Conservation (phyloP, 35 echinoderm and acorn worm species). For the Patiria miniata region DNA sequence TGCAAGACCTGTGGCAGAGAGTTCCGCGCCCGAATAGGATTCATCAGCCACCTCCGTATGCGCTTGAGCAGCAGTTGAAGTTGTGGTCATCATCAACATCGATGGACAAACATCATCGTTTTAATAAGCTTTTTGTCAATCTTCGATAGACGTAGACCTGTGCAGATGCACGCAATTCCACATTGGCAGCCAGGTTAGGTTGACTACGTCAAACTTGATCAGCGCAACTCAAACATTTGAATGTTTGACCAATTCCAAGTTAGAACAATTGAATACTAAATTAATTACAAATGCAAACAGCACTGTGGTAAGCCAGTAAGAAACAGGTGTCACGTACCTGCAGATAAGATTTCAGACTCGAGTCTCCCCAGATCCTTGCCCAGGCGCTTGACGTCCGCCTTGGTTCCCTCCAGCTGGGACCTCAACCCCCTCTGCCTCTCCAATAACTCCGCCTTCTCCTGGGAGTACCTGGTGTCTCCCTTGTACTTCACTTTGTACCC, state of each 20-base stretch:
- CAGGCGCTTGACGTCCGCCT: conserved; percentile 39
- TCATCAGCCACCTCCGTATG: too few species aligned
- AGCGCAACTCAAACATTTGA: too few species aligned
- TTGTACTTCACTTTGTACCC: conserved; percentile 55
- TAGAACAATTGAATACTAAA: too few species aligned
- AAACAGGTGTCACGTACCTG: not conserved
- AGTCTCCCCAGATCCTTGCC: conserved; percentile 24
- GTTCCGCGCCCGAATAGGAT: not conserved
- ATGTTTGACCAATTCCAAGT: too few species aligned
- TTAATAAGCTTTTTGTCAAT: too few species aligned
- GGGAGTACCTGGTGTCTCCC: conserved; percentile 40
- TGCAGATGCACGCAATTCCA: too few species aligned
- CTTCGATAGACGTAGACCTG: too few species aligned
- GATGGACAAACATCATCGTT: not conserved
- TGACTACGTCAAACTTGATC: too few species aligned
- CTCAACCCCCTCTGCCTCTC: conserved; percentile 41
- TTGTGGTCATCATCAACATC: not conserved
- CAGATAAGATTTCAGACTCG: conserved; percentile 38
- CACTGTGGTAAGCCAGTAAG: too few species aligned
- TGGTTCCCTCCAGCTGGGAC: conserved; percentile 31
- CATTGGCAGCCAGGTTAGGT: too few species aligned
- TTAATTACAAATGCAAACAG: too few species aligned
- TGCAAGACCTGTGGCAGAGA: not conserved
- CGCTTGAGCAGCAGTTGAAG: not conserved
- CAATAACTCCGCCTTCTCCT: conserved; percentile 34